phyloP scores from a whole-genome alignment of 1,140 invertebrate genomes.

The Apocrypta bakeri region DNA sequence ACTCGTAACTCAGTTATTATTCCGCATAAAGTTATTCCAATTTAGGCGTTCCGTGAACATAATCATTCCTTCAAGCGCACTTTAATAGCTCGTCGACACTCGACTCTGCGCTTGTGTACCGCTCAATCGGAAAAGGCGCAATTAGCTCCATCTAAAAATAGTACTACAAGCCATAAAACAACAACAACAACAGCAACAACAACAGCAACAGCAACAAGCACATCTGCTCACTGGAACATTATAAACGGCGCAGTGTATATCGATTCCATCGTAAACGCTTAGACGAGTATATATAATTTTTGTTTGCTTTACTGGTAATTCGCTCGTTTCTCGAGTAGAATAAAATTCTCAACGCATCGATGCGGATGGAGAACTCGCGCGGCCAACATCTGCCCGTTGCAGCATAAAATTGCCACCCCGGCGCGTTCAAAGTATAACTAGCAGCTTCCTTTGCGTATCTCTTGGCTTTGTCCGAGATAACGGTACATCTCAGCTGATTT shows the following conservation, averaged over 20 bases:
- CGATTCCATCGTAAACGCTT: too few relatives aligned
- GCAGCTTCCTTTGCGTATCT: too few relatives aligned
- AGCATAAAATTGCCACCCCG: background rate
- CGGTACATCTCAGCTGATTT: background rate
- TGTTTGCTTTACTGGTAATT: background rate
- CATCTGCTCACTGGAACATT: background rate
- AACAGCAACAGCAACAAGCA: too few relatives aligned
- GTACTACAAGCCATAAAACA: background rate
- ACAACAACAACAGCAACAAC: background rate
- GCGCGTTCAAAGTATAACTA: background rate
- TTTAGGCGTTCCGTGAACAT: too few relatives aligned
- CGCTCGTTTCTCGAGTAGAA: background rate
- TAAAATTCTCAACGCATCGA: background rate
- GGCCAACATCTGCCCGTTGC: background rate
- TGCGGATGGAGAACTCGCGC: background rate
- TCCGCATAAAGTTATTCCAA: too few relatives aligned
- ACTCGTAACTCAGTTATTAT: too few relatives aligned
- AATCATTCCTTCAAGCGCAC: too few relatives aligned
- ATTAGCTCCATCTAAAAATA: background rate
- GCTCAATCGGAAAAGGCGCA: background rate
- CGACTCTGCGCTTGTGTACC: too few relatives aligned
- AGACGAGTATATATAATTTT: constrained; percentile 4
- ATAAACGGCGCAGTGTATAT: too few relatives aligned
- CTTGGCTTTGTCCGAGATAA: background rate
- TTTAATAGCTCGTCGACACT: too few relatives aligned